Evolutionary conservation across 2,797 vertebrate genomes (phyloP), one percentile per base, ranked within the genome.

Genomic region (Thripadectes ignobilis): DNA sequence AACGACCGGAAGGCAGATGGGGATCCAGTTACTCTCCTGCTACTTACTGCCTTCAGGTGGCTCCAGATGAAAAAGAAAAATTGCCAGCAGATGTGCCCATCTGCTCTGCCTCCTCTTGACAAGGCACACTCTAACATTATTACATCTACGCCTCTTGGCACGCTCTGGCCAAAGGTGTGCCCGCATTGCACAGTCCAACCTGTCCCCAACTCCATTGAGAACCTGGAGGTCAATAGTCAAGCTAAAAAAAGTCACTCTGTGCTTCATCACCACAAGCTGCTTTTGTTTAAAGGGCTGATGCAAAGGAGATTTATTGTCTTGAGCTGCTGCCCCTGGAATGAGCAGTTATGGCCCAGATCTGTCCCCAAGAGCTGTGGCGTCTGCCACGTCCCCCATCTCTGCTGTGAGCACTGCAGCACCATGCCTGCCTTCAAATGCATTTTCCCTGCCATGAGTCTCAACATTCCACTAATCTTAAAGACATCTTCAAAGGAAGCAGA

Each of bases 1-100:
- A 96, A 97, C 96, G 95, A 93, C 88, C 7, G 5, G 97, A 98
- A 98, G 95, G 83, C 63, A 69, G 92, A 76, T 76, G 91, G 85
- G 63, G 90, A 96, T 96, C 6, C 5, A 87, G 85, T 97, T 96
- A 94, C 82, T 97, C 95, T 96, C 95, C 91, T 92, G 52, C 79
- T 81, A 71, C 78, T 92, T 83, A 66, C 77, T 95, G 85, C 82
- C 92, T 98, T 98, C 97, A 96, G 96, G 95, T 97, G 94, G 88
- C 96, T 97, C 94, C 92, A 94, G 92, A 97, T 95, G 92, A 96
- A 97, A 97, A 96, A 94, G 90, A 91, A 96, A 93, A 77, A 97
- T 49, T 96, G 86, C 84, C 92, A 94, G 72, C 86, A 95, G 73
- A 93, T 91, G 77, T 61, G 77, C 43, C 43, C 51, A 80, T 77